Evolutionary conservation across 2,797 vertebrate genomes (phyloP).

Genomic region (Eulemur albifrons): DNA sequence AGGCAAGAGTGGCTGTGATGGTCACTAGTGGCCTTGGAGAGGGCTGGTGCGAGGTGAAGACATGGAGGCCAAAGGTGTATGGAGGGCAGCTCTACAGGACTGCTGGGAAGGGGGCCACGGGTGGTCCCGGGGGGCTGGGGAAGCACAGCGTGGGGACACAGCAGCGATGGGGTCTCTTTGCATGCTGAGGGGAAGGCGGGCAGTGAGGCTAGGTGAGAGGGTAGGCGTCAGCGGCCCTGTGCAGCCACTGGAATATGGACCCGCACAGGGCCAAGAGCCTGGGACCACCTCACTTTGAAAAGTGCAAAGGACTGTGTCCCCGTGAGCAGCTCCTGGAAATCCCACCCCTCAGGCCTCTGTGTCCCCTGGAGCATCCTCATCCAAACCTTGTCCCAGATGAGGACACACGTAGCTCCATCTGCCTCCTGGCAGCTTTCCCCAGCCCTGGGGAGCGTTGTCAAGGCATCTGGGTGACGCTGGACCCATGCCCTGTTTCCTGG

Average conservation of each 20-base stretch:
- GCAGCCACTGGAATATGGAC: not conserved
- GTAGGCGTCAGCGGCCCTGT: rapidly evolving
- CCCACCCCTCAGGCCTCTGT: no score
- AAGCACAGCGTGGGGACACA: not conserved
- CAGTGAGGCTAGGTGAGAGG: not conserved
- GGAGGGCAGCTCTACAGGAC: rapidly evolving
- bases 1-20: not conserved
- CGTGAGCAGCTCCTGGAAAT: rapidly evolving
- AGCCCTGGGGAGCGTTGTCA: not conserved
- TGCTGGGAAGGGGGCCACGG: not conserved
- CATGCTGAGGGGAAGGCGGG: not conserved
- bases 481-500: not conserved
- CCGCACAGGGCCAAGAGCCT: rapidly evolving
- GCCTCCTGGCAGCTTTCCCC: not conserved
- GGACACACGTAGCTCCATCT: rapidly evolving
- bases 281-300: not conserved
- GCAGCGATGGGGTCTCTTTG: not conserved
- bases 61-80: not conserved
- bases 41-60: not conserved
- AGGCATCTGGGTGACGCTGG: not conserved
- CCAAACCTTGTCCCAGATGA: not conserved
- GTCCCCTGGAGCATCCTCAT: not conserved
- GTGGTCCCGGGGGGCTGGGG: not conserved
- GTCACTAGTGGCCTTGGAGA: not conserved
- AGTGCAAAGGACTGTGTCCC: not conserved